A percentile compares a stretch with the other conserved stretches of the same genome.
These are phyloP conservation scores for Octonoba sinensis DNA, from an alignment of 2,888 invertebrate species.

Conservation along the genomic window DNA sequence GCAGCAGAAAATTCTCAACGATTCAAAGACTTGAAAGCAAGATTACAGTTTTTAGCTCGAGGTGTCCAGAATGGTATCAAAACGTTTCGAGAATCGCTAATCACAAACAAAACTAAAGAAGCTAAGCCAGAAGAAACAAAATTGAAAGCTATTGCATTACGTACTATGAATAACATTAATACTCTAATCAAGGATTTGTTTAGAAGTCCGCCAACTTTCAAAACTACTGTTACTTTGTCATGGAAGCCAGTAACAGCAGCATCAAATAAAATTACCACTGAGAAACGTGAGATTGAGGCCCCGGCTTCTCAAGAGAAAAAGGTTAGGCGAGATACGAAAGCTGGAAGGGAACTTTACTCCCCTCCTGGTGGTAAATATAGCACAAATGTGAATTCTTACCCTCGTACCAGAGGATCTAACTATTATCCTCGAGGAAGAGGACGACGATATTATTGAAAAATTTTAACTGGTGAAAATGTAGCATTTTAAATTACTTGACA, in stretches of 20 bases:
- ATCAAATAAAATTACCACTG: constrained; percentile 33
- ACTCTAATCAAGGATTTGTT: constrained; percentile 93
- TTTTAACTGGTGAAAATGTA: not conserved
- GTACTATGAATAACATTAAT: constrained; percentile 93
- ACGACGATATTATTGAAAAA: constrained; percentile 35
- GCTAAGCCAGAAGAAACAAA: constrained; percentile 82
- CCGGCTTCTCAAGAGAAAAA: constrained; percentile 17
- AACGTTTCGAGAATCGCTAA: constrained; percentile 77
- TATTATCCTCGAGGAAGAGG: constrained; percentile 52
- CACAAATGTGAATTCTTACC: constrained; percentile 50
- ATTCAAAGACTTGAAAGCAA: constrained; percentile 86
- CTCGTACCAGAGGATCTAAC: constrained; percentile 9
- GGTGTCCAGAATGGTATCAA: constrained; percentile 89
- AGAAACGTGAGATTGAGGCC: constrained; percentile 27
- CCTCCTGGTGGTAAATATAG: constrained; percentile 67
- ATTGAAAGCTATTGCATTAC: constrained; percentile 79
- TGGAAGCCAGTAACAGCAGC: constrained; percentile 63
- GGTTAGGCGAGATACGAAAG: constrained; percentile 42
- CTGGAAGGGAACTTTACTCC: constrained; percentile 63
- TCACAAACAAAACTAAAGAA: constrained; percentile 80
- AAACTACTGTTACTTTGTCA: constrained; percentile 72
- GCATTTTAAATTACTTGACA: no score
- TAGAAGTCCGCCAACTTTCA: constrained; percentile 93
- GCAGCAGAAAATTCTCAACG: constrained; percentile 77
- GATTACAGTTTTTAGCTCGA: constrained; percentile 92